Conservation (phyloP, 2,888 invertebrate genomes). For the Xestia xanthographa region DNA sequence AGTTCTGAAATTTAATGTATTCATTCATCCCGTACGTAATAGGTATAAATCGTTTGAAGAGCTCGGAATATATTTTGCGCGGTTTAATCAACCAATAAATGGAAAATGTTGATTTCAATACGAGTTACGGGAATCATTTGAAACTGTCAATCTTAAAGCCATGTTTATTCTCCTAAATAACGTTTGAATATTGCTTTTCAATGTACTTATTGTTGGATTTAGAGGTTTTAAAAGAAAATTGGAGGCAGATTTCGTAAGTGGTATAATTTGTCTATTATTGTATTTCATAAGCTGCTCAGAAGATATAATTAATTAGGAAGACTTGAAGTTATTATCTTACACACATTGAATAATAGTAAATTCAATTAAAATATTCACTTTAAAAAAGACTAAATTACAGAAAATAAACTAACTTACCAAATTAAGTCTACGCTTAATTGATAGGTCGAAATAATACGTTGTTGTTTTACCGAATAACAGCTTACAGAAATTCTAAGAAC, state of each 20-base stretch:
- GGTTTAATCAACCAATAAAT: constrained; percentile 47
- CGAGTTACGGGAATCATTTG: constrained; percentile 12
- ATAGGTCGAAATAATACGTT: neutral
- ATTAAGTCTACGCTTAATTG: neutral
- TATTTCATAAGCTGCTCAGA: neutral
- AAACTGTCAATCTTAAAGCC: constrained; percentile 18
- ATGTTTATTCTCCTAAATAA: constrained; percentile 15
- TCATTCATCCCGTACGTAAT: constrained; percentile 34
- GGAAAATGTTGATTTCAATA: constrained; percentile 38
- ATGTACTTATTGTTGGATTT: neutral
- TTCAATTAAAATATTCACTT: neutral
- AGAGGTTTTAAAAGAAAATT: neutral
- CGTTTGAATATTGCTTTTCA: constrained; percentile 1
- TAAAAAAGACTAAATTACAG: neutral
- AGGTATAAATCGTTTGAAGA: constrained; percentile 36
- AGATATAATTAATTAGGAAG: neutral
- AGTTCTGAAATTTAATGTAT: constrained; percentile 19
- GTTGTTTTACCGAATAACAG: neutral
- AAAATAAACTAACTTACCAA: neutral
- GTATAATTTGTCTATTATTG: neutral
- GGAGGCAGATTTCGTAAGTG: neutral
- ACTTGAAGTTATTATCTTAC: too few relatives aligned
- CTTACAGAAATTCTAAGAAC: neutral
- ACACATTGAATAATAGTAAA: neutral
- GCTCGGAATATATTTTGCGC: constrained; percentile 20